Percentiles rank a stretch among this genome's conserved stretches.
Conservation (phyloP, 2,113 vertebrate species). For the Pycnonotus jocosus region DNA sequence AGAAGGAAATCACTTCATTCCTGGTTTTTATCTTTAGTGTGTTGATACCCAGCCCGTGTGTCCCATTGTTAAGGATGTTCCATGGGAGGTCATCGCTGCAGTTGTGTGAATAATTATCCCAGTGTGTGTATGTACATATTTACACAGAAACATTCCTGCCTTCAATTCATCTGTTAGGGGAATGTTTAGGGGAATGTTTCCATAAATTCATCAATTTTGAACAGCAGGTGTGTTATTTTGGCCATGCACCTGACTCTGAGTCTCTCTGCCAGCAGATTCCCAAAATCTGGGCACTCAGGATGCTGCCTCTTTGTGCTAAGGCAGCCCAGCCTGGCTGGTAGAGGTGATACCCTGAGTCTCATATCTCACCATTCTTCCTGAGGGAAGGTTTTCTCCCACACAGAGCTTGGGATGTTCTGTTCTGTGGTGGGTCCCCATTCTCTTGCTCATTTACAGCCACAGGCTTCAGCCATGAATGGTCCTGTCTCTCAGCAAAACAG, state of each 20-base stretch:
- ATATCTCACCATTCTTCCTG: accelerated
- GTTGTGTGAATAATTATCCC: background rate
- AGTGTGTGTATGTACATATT: background rate
- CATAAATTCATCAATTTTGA: background rate
- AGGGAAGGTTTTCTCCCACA: background rate
- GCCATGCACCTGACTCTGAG: background rate
- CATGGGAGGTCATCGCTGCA: background rate
- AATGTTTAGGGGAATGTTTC: background rate
- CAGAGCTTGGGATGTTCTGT: accelerated
- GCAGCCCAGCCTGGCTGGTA: accelerated
- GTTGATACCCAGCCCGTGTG: background rate
- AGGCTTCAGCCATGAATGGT: accelerated
- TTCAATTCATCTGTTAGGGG: background rate
- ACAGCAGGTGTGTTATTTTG: accelerated
- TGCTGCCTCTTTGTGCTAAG: background rate
- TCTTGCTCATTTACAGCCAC: accelerated
- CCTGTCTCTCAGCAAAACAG: background rate
- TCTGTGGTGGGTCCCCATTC: background rate
- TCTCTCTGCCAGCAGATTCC: background rate
- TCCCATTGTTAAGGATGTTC: background rate
- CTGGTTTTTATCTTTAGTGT: background rate
- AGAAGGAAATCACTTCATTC: background rate
- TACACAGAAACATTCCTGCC: background rate
- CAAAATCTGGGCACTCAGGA: accelerated
- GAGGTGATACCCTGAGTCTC: background rate